phyloP scores from a whole-genome alignment of 2,888 invertebrate genomes.

The Hypsopygia costalis region DNA sequence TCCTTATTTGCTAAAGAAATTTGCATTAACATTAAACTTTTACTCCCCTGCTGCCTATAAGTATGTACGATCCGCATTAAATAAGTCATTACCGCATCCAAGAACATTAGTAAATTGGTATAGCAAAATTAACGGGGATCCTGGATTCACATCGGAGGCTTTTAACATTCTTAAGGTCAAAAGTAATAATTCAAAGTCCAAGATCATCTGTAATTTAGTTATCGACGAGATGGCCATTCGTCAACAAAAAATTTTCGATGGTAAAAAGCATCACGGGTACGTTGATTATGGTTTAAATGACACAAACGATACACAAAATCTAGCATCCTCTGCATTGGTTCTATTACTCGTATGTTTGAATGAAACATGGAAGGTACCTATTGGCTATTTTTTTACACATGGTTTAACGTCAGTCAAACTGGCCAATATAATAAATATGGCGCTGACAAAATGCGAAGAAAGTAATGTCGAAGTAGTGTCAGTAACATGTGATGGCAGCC shows the following conservation, averaged over 20 bases:
- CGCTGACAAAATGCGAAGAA: constrained; percentile 3
- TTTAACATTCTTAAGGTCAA: constrained; percentile 1
- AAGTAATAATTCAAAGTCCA: background rate
- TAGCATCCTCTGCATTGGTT: constrained; percentile 10
- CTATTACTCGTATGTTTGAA: constrained; percentile 4
- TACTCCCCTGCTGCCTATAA: constrained; percentile 7
- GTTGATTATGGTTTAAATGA: constrained; percentile 10
- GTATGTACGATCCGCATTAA: constrained; percentile 5
- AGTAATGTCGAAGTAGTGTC: constrained; percentile 5
- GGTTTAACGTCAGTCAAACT: background rate
- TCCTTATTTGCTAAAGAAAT: background rate
- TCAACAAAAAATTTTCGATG: constrained; percentile 14
- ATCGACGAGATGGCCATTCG: constrained; percentile 16
- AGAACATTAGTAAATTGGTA: constrained; percentile 6
- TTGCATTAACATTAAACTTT: constrained; percentile 7
- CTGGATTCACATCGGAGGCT: constrained; percentile 9
- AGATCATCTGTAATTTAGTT: constrained; percentile 5
- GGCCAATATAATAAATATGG: constrained; percentile 8
- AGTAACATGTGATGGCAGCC: constrained; percentile 11
- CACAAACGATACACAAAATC: background rate
- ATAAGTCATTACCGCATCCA: constrained; percentile 8
- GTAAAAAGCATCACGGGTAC: constrained; percentile 12
- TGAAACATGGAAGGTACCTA: constrained; percentile 10
- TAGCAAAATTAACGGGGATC: constrained; percentile 6
- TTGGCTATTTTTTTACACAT: constrained; percentile 13